A percentile compares a stretch with the other conserved stretches of the same genome.
These are phyloP conservation scores for Smittia sp. DNA, from an alignment of 2,888 invertebrate genomes.

Conservation along the genomic window DNA sequence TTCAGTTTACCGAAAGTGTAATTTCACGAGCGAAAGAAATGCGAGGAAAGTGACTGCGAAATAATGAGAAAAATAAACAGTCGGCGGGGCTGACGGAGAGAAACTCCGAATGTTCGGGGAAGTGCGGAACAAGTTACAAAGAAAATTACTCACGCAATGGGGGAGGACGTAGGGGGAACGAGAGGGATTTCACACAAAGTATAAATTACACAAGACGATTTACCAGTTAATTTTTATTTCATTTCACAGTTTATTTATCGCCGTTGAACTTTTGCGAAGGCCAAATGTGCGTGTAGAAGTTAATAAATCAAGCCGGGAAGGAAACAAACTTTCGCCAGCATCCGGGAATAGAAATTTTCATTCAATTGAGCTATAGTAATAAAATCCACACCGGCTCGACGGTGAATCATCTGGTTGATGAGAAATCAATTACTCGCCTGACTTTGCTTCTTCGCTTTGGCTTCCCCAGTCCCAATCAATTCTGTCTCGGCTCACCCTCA, in stretches of 20 bases:
- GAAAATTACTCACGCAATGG: constrained; percentile 26
- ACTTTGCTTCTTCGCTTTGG: background rate
- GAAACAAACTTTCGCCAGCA: background rate
- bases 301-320: background rate
- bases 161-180: background rate
- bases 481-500: background rate
- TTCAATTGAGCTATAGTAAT: background rate
- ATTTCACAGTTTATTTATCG: constrained; percentile 37
- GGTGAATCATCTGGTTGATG: constrained; percentile 25
- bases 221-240: constrained; percentile 39
- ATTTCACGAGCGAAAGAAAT: constrained; percentile 25
- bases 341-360: constrained; percentile 15
- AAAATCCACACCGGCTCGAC: background rate
- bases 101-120: background rate
- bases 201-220: constrained; percentile 35
- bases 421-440: constrained; percentile 37
- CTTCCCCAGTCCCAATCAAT: background rate
- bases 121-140: constrained; percentile 20
- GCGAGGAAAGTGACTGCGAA: constrained; percentile 9
- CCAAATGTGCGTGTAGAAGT: background rate
- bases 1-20: background rate
- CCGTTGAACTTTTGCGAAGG: background rate
- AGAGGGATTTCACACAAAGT: constrained; percentile 18
- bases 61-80: constrained; percentile 37
- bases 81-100: background rate